Conservation (phyloP, 2,797 vertebrate genomes). For the Lagodon rhomboides region DNA sequence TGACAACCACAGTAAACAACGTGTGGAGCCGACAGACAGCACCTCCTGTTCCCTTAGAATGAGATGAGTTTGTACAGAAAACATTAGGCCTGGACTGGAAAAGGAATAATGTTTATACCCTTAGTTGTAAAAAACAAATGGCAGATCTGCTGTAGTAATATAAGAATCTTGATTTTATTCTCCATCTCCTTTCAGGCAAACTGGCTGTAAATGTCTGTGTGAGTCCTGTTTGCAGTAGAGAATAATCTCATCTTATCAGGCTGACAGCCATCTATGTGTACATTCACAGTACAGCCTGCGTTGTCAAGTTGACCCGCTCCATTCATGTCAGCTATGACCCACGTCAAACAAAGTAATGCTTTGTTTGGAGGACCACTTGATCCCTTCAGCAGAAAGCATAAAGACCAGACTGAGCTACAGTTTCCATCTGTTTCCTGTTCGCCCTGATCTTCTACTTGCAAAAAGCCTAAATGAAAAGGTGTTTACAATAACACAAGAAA, state of each 20-base stretch:
- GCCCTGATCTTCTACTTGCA: constrained; percentile 8
- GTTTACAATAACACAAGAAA: background rate
- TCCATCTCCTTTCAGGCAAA: constrained; percentile 1
- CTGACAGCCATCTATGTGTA: background rate
- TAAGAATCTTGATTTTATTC: constrained; percentile 2
- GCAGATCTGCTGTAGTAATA: background rate
- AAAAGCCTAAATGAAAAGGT: background rate
- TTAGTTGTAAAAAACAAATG: background rate
- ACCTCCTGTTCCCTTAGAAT: background rate
- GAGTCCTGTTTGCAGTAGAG: background rate
- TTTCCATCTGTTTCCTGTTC: constrained; percentile 7
- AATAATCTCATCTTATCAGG: background rate
- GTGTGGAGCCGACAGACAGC: constrained; percentile 10
- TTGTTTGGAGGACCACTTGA: background rate
- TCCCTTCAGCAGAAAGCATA: background rate
- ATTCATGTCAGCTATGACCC: background rate
- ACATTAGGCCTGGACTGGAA: no score
- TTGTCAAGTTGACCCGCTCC: background rate
- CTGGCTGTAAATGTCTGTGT: background rate
- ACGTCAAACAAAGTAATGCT: background rate
- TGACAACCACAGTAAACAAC: constrained; percentile 75
- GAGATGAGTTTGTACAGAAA: background rate
- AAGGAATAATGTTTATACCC: background rate
- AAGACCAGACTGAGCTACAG: background rate
- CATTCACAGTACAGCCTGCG: background rate